Conservation (phyloP, 2,888 invertebrate species). For the Caenorhabditis zanzibari region DNA sequence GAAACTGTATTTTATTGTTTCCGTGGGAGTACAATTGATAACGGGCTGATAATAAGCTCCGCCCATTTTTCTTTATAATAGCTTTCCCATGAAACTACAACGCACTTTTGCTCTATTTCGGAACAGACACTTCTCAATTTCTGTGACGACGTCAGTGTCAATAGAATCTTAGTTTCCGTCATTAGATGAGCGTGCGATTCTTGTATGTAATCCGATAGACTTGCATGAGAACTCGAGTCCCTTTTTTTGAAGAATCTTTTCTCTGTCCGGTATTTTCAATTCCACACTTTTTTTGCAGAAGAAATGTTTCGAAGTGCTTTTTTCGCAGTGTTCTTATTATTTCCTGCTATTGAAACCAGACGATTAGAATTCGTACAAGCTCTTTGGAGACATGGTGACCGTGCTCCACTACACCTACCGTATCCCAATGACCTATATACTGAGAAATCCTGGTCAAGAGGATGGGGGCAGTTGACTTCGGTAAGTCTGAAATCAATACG, state of each 20-base stretch:
- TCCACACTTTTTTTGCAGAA: conserved; percentile 22
- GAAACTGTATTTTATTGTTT: conserved; percentile 13
- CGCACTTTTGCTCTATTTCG: conserved; percentile 41
- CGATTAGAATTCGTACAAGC: conserved; percentile 77
- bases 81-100: not conserved
- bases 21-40: conserved; percentile 38
- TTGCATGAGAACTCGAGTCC: conserved; percentile 43
- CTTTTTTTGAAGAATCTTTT: conserved; percentile 24
- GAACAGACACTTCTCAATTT: conserved; percentile 50
- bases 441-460: conserved; percentile 67
- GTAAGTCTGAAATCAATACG: conserved; percentile 28
- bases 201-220: conserved; percentile 52
- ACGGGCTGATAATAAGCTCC: conserved; percentile 13
- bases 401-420: conserved; percentile 67
- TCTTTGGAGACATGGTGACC: conserved; percentile 93
- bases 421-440: conserved; percentile 70
- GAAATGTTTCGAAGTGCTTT: conserved; percentile 13
- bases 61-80: conserved; percentile 1
- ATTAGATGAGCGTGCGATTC: conserved; percentile 58
- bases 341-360: conserved; percentile 9
- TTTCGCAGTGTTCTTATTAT: conserved; percentile 5
- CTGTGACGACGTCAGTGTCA: conserved; percentile 44
- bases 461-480: conserved; percentile 70
- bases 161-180: conserved; percentile 54
- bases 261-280: conserved; percentile 5